Evolutionary conservation across 2,113 vertebrate genomes (phyloP), one percentile per base, ranked within the genome.

Genomic region (Atlantisia rogersi): DNA sequence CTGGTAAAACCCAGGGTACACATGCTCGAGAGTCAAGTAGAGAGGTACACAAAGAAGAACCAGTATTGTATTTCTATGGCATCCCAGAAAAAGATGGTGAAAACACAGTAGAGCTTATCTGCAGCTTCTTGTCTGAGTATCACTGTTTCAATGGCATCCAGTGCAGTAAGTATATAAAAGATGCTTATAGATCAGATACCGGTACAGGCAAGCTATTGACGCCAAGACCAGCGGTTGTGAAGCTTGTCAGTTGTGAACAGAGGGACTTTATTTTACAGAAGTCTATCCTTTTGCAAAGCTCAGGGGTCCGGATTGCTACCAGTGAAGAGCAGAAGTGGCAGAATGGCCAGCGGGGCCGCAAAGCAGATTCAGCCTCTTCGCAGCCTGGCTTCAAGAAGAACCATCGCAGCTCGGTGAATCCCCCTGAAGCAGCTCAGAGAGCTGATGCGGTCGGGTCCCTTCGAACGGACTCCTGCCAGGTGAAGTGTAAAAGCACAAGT

Each of bases 221-320:
- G 1, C 98, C 98, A 29, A 98, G 98, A 62, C 98, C 98, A 31
- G 91, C 96, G n/a, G 95, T 98, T 58, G 98, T 98, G 88, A 98
- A 97, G 81, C 97, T 98, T 46, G 95, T 96, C 35, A 97, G 48
- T 25, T 86, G 95, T 64, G 98, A 98, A 59, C 98, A 98, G 50
- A 98, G 98, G 87, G 98, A 98, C 86, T 97, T 98, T 81, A 98
- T 98, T 90, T 97, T 98, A 82, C 97, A 98, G 90, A 98, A 98
- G 80, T 98, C 98, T 31, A 37, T 98, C 31, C 94, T 98, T 69
- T 96, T 98, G 52, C 97, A 98, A 92, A 98, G 94, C 77, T 94
- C 96, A 58, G 98, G 98, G 35, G 96, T 98, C 42, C 52, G 68
- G 11, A 96, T 98, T 96, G 85, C 95, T 62, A 95, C 98, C n/a